Evolutionary conservation across 1,140 invertebrate species (phyloP), one percentile per base, ranked within the genome.

Genomic region (Meloidogyne hapla): DNA sequence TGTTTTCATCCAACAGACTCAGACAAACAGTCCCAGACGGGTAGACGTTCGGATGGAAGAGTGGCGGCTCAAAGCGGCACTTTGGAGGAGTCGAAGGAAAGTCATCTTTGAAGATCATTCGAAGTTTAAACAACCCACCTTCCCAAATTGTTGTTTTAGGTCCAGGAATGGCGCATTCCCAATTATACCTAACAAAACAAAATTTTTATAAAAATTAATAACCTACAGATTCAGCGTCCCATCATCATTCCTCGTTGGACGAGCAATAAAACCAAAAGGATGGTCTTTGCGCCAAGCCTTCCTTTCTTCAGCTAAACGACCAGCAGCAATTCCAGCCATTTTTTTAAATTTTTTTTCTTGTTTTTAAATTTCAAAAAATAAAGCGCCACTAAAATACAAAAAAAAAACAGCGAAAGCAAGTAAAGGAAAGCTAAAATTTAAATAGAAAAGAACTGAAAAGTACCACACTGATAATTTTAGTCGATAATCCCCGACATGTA

Each of bases 31-130:
- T 98, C 38, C 92, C 92, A 33, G 96, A 99, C 45, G 97, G 97
- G 87, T 99, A 99, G 0, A 99, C 96, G 89, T 99, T 99, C 1
- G 97, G 97, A 88, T 99, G 97, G 88, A 99, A 99, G 0, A 99
- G 90, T 21, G 96, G 95, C 61, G 97, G 97, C 87, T 99, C 96
- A 90, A 99, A 99, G 91, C 98, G 98, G 83, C 96, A 99, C 90
- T 99, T 99, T 78, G 97, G 97, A 63, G 97, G 96, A 85, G 94
- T 96, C 33, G 95, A 96, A n/a, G 97, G 97, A 88, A 98, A 99
- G 87, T 99, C 97, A 88, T 99, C 96, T 90, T 98, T 99, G 89
- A 99, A 99, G 79, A 97, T 93, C 96, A 99, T 99, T 48, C 94
- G 90, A 42, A 99, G 88, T 89, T 95, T 96, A 88, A 97, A 99